Evolutionary conservation across 2,888 invertebrate species (phyloP).

Genomic region (Malachius bipustulatus): DNA sequence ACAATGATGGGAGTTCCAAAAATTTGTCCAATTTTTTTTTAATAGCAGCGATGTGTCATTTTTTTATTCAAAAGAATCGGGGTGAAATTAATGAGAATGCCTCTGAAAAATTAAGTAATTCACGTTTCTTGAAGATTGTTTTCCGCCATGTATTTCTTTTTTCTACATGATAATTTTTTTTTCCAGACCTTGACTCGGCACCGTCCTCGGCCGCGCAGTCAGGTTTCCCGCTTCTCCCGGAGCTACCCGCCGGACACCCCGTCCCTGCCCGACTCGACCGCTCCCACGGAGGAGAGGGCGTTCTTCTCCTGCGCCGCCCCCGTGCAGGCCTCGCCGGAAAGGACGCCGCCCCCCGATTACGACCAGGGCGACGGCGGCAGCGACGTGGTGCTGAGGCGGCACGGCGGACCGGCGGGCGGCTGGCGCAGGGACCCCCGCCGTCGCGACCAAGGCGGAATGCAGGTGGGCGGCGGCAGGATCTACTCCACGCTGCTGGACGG

Average conservation of each 20-base stretch:
- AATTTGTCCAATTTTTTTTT: no score
- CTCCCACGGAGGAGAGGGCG: conserved; percentile 39
- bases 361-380: conserved; percentile 20
- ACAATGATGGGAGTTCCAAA: no score
- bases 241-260: conserved; percentile 49
- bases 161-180: no score
- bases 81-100: no score
- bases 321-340: conserved; percentile 36
- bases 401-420: conserved; percentile 25
- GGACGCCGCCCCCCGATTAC: not conserved
- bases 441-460: conserved; percentile 30
- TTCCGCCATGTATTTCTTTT: no score
- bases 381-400: conserved; percentile 17
- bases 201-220: conserved; percentile 46
- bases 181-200: conserved; percentile 49
- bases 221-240: conserved; percentile 55
- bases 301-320: conserved; percentile 46
- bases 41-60: no score
- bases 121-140: no score
- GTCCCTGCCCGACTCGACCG: conserved; percentile 5
- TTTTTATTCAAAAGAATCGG: no score
- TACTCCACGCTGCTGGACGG: conserved; percentile 69
- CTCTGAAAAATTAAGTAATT: no score
- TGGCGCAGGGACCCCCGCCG: conserved; percentile 42
- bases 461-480: conserved; percentile 55